Evolutionary conservation across 1,140 invertebrate genomes (phyloP).

Genomic region (Stegodyphus dumicola): DNA sequence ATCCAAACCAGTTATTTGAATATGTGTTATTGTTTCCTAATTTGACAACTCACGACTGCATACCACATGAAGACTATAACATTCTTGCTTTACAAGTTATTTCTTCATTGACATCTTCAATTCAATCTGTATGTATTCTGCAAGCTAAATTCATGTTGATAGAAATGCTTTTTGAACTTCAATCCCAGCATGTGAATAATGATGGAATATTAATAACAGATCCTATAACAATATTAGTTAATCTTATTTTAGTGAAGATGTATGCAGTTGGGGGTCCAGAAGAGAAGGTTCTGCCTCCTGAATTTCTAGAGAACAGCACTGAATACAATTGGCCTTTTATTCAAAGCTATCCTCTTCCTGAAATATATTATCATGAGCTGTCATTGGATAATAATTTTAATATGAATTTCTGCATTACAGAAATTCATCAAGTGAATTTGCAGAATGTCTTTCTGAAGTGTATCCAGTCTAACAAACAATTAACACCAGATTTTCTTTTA

Average conservation of each 20-base stretch:
- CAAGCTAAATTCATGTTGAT: conserved; percentile 1
- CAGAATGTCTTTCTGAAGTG: neutral
- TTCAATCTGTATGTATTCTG: conserved; percentile 33
- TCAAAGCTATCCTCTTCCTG: neutral
- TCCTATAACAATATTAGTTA: conserved; percentile 22
- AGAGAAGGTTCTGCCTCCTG: conserved; percentile 24
- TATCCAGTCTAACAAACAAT: too few relatives aligned
- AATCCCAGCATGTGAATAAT: neutral
- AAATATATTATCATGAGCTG: neutral
- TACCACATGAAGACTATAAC: conserved; percentile 11
- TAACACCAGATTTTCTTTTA: neutral
- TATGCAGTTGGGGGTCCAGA: conserved; percentile 17
- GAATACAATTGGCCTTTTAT: conserved; percentile 31
- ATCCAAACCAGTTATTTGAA: conserved; percentile 10
- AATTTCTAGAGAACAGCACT: conserved; percentile 2
- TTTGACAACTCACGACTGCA: neutral
- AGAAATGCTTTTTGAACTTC: conserved; percentile 16
- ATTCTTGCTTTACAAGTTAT: conserved; percentile 31
- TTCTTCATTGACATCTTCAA: conserved; percentile 11
- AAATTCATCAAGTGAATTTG: neutral
- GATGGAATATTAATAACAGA: conserved; percentile 30
- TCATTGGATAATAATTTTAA: neutral
- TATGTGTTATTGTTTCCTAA: conserved; percentile 32
- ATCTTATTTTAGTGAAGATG: conserved; percentile 36
- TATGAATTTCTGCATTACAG: neutral